A percentile compares a stretch with the other conserved stretches of the same genome.
Evolutionary conservation across 2,113 vertebrate genomes (phyloP).

Genomic region (Rhinichthys klamathensis): DNA sequence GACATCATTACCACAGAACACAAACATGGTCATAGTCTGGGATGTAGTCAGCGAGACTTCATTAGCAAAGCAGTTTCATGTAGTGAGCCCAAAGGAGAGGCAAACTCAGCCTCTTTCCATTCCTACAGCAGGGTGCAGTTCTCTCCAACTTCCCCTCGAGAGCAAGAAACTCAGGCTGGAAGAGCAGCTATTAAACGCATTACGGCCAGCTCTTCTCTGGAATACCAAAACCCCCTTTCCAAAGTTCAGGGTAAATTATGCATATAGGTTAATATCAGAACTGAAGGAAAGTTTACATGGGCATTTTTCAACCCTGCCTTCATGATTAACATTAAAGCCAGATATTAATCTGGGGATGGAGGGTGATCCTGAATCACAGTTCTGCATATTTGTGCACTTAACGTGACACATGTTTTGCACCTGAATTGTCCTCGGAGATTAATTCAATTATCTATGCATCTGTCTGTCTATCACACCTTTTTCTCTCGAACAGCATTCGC

Average conservation of each 20-base stretch:
- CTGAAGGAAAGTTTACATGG: not conserved
- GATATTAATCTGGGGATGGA: not conserved
- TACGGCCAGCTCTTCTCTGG: slow-evolving; percentile 5
- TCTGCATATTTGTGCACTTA: not conserved
- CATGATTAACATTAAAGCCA: not conserved
- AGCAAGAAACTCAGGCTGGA: slow-evolving; percentile 23
- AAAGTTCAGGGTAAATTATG: slow-evolving; percentile 32
- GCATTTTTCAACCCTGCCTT: not conserved
- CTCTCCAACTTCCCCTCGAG: slow-evolving; percentile 30
- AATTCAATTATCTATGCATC: slow-evolving; percentile 19
- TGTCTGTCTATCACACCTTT: slow-evolving; percentile 22
- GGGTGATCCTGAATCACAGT: not conserved
- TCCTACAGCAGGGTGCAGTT: slow-evolving; percentile 10
- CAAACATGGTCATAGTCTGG: slow-evolving; percentile 9
- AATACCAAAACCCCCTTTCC: not conserved
- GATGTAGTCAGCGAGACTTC: slow-evolving; percentile 31
- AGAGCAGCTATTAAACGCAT: slow-evolving; percentile 47
- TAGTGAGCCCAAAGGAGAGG: slow-evolving; percentile 37
- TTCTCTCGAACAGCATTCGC: not conserved
- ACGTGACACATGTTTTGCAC: not conserved
- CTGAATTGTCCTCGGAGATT: slow-evolving; percentile 6
- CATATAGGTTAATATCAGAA: slow-evolving; percentile 9
- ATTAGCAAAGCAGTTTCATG: slow-evolving; percentile 42
- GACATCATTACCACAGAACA: slow-evolving; percentile 27
- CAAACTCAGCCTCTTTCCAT: slow-evolving; percentile 1